These are phyloP conservation scores for Apostichopus leukothele DNA, from an alignment of 53 echinoderm and acorn worm species.

Conservation along the genomic window DNA sequence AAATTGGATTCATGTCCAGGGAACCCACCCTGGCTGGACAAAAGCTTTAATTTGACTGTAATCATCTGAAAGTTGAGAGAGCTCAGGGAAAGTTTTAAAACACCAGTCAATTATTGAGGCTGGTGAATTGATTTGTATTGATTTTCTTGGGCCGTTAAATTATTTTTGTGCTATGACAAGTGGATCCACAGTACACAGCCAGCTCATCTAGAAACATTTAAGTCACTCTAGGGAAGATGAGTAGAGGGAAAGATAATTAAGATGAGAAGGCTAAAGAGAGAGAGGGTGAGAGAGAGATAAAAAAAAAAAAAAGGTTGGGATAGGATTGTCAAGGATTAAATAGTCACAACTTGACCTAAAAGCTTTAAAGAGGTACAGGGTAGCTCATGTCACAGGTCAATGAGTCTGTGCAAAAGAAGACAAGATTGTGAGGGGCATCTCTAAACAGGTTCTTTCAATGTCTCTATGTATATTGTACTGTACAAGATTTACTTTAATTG, in stretches of 20 bases:
- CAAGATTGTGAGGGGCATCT: neutral
- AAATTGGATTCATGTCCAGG: neutral
- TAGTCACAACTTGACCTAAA: neutral
- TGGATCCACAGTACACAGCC: neutral
- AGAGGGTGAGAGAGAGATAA: neutral
- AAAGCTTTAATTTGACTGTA: no score
- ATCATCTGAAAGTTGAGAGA: no score
- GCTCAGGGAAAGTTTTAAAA: slow-evolving; percentile 6
- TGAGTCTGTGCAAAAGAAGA: neutral
- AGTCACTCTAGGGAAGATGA: neutral
- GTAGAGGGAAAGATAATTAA: neutral
- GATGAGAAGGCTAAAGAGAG: neutral
- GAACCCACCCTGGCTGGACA: no score
- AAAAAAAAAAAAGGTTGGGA: neutral
- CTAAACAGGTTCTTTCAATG: no score
- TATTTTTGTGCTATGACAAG: neutral
- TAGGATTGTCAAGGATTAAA: neutral
- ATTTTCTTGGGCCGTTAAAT: neutral
- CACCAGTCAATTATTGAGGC: slow-evolving; percentile 39
- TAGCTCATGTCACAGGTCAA: neutral
- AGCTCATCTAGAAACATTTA: neutral
- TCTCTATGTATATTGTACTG: no score
- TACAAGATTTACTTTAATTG: no score
- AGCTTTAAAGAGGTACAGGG: neutral
- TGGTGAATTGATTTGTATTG: slow-evolving; percentile 27